A percentile compares a stretch with the other conserved stretches of the same genome.
Conservation (phyloP, 1,140 invertebrate genomes). For the Psix sp. region DNA sequence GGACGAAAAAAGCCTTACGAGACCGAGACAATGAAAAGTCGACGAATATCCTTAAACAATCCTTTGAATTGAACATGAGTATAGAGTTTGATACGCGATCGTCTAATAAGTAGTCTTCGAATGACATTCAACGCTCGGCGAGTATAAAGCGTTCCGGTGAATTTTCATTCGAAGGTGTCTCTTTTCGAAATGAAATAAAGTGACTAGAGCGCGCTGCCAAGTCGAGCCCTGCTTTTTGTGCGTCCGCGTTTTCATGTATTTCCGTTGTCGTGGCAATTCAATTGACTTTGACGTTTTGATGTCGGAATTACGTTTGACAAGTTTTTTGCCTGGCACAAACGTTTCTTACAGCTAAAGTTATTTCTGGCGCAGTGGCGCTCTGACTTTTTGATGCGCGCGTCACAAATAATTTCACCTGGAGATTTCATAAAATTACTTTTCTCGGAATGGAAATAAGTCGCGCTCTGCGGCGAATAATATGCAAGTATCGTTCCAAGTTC, state of each 20-base stretch:
- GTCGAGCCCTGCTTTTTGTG: slow-evolving; percentile 8
- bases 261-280: slow-evolving; percentile 25
- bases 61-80: slow-evolving; percentile 26
- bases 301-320: slow-evolving; percentile 31
- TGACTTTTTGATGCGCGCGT: slow-evolving; percentile 1
- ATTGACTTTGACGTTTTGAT: slow-evolving; percentile 43
- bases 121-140: slow-evolving; percentile 33
- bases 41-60: slow-evolving; percentile 26
- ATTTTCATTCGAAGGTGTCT: slow-evolving; percentile 37
- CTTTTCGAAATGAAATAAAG: slow-evolving; percentile 43
- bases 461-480: neutral
- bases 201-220: slow-evolving; percentile 22
- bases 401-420: neutral
- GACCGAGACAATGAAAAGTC: slow-evolving; percentile 46
- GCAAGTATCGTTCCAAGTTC: too few species aligned
- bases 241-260: slow-evolving; percentile 12
- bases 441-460: too few species aligned
- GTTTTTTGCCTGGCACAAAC: slow-evolving; percentile 9
- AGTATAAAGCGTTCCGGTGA: slow-evolving; percentile 33
- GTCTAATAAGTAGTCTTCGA: slow-evolving; percentile 33
- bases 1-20: slow-evolving; percentile 17
- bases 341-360: slow-evolving; percentile 5
- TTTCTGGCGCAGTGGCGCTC: slow-evolving; percentile 1
- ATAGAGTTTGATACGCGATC: slow-evolving; percentile 42
- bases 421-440: neutral